A percentile compares a stretch with the other conserved stretches of the same genome.
Evolutionary conservation across 35 echinoderm and acorn worm genomes (phyloP).

Genomic region (Apostichopus japonicus): DNA sequence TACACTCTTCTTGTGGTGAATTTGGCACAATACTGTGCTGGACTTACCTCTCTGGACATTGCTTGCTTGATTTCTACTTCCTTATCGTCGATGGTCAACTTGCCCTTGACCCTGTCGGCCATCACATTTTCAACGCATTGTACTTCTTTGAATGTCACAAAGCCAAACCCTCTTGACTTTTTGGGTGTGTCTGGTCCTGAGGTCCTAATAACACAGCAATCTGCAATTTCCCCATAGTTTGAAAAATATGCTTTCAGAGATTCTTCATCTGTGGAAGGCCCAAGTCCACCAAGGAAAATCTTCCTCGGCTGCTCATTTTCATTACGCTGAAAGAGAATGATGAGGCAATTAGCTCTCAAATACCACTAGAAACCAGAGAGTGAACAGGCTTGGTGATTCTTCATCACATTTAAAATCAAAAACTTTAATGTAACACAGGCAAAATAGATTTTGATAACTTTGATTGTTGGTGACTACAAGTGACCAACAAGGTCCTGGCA

Average conservation of each 20-base stretch:
- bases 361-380: no score
- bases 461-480: no score
- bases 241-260: constrained; percentile 68
- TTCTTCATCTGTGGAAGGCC: constrained; percentile 69
- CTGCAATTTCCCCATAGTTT: constrained; percentile 75
- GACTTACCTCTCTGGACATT: constrained; percentile 86
- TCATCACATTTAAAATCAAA: no score
- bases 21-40: neutral
- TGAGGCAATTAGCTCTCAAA: no score
- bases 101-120: constrained; percentile 38
- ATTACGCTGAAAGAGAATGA: neutral
- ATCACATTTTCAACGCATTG: constrained; percentile 71
- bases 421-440: no score
- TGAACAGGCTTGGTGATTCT: no score
- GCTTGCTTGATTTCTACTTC: constrained; percentile 89
- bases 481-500: no score
- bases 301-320: constrained; percentile 89
- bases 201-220: constrained; percentile 79
- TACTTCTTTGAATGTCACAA: constrained; percentile 77
- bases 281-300: constrained; percentile 88
- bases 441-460: no score
- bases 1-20: neutral
- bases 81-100: constrained; percentile 66
- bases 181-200: constrained; percentile 58
- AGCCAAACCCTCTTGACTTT: constrained; percentile 93